phyloP scores from a whole-genome alignment of 2,797 vertebrate species.

The Chelonia mydas region DNA sequence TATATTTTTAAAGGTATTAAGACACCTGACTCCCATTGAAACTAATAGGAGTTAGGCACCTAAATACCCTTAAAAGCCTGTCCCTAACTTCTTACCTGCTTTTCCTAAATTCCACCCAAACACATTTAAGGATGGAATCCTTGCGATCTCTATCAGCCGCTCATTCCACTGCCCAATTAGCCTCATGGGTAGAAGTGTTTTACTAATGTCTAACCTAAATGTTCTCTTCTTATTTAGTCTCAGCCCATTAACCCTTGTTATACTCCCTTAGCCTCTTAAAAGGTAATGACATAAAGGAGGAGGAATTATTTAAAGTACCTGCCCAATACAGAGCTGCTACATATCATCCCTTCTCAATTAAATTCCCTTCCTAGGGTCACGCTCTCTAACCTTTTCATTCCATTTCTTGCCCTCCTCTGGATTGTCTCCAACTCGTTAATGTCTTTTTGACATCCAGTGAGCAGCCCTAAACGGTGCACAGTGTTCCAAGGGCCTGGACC shows the following conservation, averaged over 20 bases:
- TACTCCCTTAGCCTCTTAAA: neutral
- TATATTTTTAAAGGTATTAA: neutral
- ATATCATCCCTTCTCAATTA: neutral
- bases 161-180: neutral
- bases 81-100: neutral
- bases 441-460: neutral
- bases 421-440: neutral
- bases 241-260: neutral
- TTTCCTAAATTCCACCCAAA: neutral
- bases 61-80: neutral
- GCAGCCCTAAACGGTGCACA: neutral
- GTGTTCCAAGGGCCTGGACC: neutral
- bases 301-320: neutral
- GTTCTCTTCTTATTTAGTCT: neutral
- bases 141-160: neutral
- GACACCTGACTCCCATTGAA: neutral
- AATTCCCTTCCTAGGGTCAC: neutral
- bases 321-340: neutral
- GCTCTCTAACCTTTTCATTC: neutral
- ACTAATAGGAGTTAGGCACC: neutral
- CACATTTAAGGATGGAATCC: neutral
- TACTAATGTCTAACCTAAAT: neutral
- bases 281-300: neutral
- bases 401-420: neutral
- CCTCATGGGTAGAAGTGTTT: neutral